Percentiles rank a stretch among this genome's conserved stretches.
phyloP scores from a whole-genome alignment of 2,797 vertebrate genomes.

The Typhlichthys eigenmanni region DNA sequence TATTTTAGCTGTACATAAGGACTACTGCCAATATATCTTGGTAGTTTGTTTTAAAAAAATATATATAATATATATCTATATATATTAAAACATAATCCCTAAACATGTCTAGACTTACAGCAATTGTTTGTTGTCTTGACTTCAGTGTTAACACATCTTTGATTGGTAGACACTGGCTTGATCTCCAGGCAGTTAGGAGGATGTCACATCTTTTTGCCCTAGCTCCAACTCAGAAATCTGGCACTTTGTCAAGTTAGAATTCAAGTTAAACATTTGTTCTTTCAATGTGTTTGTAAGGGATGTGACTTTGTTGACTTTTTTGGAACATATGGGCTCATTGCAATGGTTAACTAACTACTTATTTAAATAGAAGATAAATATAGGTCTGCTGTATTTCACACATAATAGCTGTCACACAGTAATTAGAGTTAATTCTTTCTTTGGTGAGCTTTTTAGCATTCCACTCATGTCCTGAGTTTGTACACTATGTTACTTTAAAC shows the following conservation, averaged over 20 bases:
- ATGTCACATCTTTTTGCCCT: no score
- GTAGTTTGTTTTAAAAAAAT: background rate
- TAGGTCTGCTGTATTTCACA: constrained; percentile 11
- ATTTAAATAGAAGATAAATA: constrained; percentile 23
- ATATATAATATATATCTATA: background rate
- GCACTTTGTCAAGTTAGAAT: no score
- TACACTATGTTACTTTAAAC: constrained; percentile 27
- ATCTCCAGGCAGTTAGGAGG: no score
- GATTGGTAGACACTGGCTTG: no score
- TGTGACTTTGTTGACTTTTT: background rate
- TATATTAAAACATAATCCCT: background rate
- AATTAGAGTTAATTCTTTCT: constrained; percentile 41
- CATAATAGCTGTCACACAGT: constrained; percentile 27
- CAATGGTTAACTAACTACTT: constrained; percentile 1
- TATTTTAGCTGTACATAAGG: no score
- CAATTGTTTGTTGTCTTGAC: no score
- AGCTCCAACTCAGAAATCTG: no score
- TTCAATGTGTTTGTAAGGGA: no score
- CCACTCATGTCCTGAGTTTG: constrained; percentile 20
- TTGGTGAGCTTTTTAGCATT: constrained; percentile 30
- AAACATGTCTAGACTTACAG: no score
- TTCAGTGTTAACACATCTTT: no score
- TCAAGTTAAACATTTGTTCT: no score
- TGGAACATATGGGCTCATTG: constrained; percentile 24
- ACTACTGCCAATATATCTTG: no score